Conservation (phyloP, 1,140 invertebrate genomes). For the Palaemon carinicauda region DNA sequence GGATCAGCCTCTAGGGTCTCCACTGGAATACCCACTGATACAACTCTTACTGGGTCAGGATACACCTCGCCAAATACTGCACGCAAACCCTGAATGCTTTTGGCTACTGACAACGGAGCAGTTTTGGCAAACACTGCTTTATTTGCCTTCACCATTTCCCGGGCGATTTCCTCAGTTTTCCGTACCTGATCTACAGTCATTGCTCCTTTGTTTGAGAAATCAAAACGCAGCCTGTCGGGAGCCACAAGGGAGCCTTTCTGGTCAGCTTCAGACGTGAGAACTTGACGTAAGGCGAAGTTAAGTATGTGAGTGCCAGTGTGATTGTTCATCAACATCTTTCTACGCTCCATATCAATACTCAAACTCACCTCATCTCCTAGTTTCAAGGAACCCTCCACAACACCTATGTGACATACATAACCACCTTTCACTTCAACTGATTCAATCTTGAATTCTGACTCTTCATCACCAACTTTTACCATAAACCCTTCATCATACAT, state of each 20-base stretch:
- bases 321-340: conserved; percentile 95
- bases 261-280: conserved; percentile 90
- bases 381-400: conserved; percentile 78
- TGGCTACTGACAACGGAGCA: conserved; percentile 82
- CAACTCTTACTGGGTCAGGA: conserved; percentile 97
- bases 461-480: conserved; percentile 65
- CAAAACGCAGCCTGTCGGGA: conserved; percentile 93
- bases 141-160: conserved; percentile 81
- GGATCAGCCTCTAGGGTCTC: conserved; percentile 90
- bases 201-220: conserved; percentile 95
- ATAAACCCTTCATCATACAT: conserved; percentile 97
- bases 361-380: conserved; percentile 88
- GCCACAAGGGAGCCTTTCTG: conserved; percentile 98
- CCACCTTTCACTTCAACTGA: conserved; percentile 97
- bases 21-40: conserved; percentile 92
- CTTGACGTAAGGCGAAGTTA: conserved; percentile 91
- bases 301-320: conserved; percentile 98
- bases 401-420: conserved; percentile 93
- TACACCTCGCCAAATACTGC: conserved; percentile 99
- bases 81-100: conserved; percentile 91
- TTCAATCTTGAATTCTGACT: conserved; percentile 89
- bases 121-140: conserved; percentile 90
- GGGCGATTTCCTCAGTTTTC: conserved; percentile 81
- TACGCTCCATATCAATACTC: conserved; percentile 81
- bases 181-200: conserved; percentile 89